Base-by-base conservation (phyloP, 2,113 vertebrate genomes). In the Aphyosemion australe region DNA sequence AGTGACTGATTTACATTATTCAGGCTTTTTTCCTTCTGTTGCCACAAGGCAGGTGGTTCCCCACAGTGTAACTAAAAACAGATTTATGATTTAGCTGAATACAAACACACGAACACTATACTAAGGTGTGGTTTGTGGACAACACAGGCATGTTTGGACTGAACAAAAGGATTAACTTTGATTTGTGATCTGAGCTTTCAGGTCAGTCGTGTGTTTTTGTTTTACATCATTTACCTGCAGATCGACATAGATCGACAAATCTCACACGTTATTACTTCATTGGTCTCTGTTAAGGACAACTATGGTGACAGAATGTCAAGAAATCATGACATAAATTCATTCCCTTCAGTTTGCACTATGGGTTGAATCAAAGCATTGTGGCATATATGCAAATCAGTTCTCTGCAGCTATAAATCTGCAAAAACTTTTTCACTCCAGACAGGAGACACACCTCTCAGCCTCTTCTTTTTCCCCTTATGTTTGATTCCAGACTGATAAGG, bases 401-500 rank as follows among this genome's bases (percentile, higher is more conserved):
- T 21, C 2, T 14, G 6, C n/a, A 50, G 37, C 21, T 43, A 26
- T n/a, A 26, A 69, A n/a, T n/a, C 1, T 50, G 45, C 43, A 42
- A 48, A 69, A 69, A 41, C 53, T 54, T 15, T 6, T 15, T 11
- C 32, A 9, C 2, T 50, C 3, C 55, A 37, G 14, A 47, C 4
- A 16, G 37, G 6, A 55, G 50, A 68, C 65, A 66, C 60, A 62
- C 50, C 56, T 72, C 42, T 34, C 13, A 43, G 42, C 8, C 5
- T 43, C 9, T 39, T 12, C 0, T 0, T n/a, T 13, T 57, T 64
- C 61, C 3, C 57, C 53, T 53, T 39, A 11, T 11, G 13, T 74
- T 51, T 65, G 39, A 62, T 69, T 47, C 3, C 19, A 65, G 37
- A 57, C 58, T 62, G 63, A 83, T 78, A 54, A 64, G 1, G 20